These are phyloP conservation scores for Argyra leucocephala DNA, from an alignment of 2,888 invertebrate species.

Conservation along the genomic window DNA sequence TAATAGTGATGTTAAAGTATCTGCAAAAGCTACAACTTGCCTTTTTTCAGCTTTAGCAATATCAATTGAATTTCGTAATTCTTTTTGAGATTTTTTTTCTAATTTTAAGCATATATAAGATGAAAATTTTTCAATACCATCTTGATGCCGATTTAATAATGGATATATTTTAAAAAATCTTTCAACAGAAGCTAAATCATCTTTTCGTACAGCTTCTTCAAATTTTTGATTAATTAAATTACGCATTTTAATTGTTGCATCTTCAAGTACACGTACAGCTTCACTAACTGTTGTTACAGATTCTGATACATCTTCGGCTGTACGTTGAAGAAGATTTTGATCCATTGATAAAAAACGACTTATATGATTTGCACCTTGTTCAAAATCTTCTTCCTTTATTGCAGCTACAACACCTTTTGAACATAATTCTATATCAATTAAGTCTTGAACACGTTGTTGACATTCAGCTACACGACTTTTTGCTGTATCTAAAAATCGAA, in stretches of 20 bases:
- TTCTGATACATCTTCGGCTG: conserved; percentile 64
- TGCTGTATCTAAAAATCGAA: conserved; percentile 83
- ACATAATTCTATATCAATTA: conserved; percentile 88
- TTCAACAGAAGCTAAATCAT: conserved; percentile 83
- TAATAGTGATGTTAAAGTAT: conserved; percentile 72
- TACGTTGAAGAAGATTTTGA: conserved; percentile 66
- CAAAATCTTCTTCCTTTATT: conserved; percentile 89
- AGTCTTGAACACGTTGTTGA: conserved; percentile 86
- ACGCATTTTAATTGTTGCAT: conserved; percentile 60
- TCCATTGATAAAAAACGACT: conserved; percentile 90
- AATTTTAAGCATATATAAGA: conserved; percentile 72
- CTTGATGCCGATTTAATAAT: conserved; percentile 78
- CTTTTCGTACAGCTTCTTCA: conserved; percentile 79
- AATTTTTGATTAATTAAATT: conserved; percentile 61
- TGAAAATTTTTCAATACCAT: conserved; percentile 81
- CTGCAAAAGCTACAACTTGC: conserved; percentile 69
- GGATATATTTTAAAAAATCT: conserved; percentile 96
- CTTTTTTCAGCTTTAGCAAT: conserved; percentile 60
- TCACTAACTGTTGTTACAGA: conserved; percentile 43
- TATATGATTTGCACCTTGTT: conserved; percentile 89
- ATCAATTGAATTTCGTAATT: conserved; percentile 57
- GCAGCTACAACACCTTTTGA: conserved; percentile 96
- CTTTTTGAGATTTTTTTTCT: conserved; percentile 60
- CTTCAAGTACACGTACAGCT: conserved; percentile 51
- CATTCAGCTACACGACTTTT: conserved; percentile 84